Percentiles rank a stretch among this genome's conserved stretches.
Conservation (phyloP, 2,797 vertebrate genomes). For the Tinamus major region DNA sequence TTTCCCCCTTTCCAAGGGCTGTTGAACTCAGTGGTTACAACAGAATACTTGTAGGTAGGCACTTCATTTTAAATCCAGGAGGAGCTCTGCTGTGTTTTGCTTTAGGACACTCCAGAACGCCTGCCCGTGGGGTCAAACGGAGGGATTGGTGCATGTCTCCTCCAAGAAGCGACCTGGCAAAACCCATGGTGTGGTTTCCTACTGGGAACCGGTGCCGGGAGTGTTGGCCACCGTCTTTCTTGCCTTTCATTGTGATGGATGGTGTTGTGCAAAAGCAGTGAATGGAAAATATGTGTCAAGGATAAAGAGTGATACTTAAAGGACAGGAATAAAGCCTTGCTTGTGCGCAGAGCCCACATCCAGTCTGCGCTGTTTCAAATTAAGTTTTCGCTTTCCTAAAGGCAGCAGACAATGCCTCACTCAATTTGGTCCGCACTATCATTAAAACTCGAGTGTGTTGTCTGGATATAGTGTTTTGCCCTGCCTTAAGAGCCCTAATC, state of each 20-base stretch:
- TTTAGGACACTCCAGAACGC: too few relatives aligned
- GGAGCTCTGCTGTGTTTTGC: background rate
- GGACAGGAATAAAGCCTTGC: conserved; percentile 49
- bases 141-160: background rate
- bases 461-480: conserved; percentile 62
- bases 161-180: background rate
- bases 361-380: conserved; percentile 38
- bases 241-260: background rate
- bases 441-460: conserved; percentile 71
- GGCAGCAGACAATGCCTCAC: conserved; percentile 69
- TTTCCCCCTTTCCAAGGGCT: background rate
- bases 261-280: background rate
- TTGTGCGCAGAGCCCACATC: conserved; percentile 17
- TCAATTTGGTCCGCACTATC: conserved; percentile 48
- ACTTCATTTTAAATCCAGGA: background rate
- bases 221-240: background rate
- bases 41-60: too few relatives aligned
- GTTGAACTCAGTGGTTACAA: background rate
- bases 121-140: background rate
- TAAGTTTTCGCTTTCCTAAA: conserved; percentile 69
- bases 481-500: conserved; percentile 70
- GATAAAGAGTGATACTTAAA: conserved; percentile 24
- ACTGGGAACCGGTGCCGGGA: background rate
- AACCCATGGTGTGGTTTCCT: too few relatives aligned
- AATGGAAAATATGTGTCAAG: conserved; percentile 11